Base-by-base conservation (phyloP, 2,113 vertebrate species). In the Sceloporus tristichus region DNA sequence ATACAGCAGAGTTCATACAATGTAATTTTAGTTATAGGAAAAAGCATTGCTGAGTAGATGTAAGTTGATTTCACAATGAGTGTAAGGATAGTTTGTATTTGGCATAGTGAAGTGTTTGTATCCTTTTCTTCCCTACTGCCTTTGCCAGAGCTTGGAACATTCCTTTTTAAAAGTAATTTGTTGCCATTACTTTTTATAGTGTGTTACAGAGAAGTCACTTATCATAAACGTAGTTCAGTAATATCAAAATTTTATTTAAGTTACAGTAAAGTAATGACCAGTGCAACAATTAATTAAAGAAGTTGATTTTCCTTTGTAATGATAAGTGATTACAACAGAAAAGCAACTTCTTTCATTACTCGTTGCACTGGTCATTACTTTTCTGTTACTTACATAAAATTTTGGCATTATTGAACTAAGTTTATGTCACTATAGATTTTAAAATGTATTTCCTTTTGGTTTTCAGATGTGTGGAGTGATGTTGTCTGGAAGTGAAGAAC, bases 401-500 rank as follows among this genome's bases (percentile, higher is more conserved):
- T 23, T 5, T 74, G 25, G 62, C 19, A 34, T 8, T 48, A 48
- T 48, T 48, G 42, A 48, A 48, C 42, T 48, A 48, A 34, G 25
- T n/a, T 40, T 53, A 9, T 48, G 11, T 34, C 4, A 4, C 18
- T 73, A 11, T 73, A 29, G 27, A 48, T 73, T 13, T 84, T 84
- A 89, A 66, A 1, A 23, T 74, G 78, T 48, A 27, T 87, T 84
- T 77, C 54, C 56, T 3, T 6, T 38, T 11, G 78, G 27, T 85
- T 93, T 27, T 92, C 59, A 99, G 99, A 95, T 99, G 96, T 99
- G 99, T 84, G 98, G 98, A 29, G 98, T 98, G 91, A 98, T 99
- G 98, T 97, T 99, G 85, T 99, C 99, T 0, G 98, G 98, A 88
- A 98, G 96, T 1, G 99, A 99, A 93, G 98, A 99, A 91, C 97